Evolutionary conservation across 1,140 invertebrate genomes (phyloP).

Genomic region (Danaus plexippus): DNA sequence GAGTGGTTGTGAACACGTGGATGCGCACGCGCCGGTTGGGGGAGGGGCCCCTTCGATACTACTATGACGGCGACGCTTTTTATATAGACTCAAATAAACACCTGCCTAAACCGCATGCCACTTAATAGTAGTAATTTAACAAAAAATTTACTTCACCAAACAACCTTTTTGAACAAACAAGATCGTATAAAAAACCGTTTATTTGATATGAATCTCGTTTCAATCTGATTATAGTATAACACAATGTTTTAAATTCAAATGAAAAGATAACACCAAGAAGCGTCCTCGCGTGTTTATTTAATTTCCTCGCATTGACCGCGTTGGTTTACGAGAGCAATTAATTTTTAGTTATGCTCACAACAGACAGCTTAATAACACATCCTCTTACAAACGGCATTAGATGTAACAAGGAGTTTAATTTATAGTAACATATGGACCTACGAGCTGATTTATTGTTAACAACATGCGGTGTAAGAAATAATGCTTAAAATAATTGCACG

Average conservation of each 20-base stretch:
- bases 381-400: too few species aligned
- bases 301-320: conserved; percentile 50
- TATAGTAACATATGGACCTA: too few species aligned
- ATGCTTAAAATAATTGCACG: too few species aligned
- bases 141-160: too few species aligned
- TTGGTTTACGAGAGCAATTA: conserved; percentile 49
- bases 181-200: too few species aligned
- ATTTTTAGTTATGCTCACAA: conserved; percentile 23
- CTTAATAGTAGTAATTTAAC: too few species aligned
- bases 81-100: conserved; percentile 14
- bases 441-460: too few species aligned
- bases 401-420: too few species aligned
- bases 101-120: conserved; percentile 15
- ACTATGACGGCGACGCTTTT: conserved; percentile 7
- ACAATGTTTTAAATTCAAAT: conserved; percentile 1
- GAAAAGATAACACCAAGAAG: conserved; percentile 24
- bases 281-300: conserved; percentile 43
- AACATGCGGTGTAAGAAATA: too few species aligned
- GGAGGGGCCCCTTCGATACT: conserved; percentile 10
- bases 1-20: conserved; percentile 33
- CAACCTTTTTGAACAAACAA: too few species aligned
- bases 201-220: too few species aligned
- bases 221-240: too few species aligned
- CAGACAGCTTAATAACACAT: conserved; percentile 42
- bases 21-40: conserved; percentile 46